Conservation (phyloP, 2,888 invertebrate genomes). For the Phytoseiulus persimilis region DNA sequence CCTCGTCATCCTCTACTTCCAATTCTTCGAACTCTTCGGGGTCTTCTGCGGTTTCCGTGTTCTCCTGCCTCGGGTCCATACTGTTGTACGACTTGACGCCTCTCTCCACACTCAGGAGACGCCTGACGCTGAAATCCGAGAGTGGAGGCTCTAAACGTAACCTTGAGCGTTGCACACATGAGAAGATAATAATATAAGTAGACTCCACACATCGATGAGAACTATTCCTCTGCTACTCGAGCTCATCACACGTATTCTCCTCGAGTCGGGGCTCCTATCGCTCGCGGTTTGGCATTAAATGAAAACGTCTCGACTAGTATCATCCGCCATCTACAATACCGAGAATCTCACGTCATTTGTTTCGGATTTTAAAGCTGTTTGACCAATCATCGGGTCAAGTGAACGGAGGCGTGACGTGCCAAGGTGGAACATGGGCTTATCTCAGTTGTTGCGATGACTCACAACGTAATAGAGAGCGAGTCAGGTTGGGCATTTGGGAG, state of each 20-base stretch:
- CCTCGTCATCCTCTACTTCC: constrained; percentile 1
- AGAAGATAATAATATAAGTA: too few species aligned
- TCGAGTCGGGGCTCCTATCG: too few species aligned
- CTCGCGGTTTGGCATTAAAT: too few species aligned
- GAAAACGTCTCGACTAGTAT: too few species aligned
- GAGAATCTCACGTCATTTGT: not conserved
- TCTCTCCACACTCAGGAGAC: constrained; percentile 15
- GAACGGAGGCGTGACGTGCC: not conserved
- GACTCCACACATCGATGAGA: too few species aligned
- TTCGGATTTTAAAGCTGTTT: not conserved
- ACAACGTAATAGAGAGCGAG: not conserved
- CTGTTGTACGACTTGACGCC: not conserved
- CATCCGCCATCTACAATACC: not conserved
- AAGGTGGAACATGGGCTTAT: not conserved
- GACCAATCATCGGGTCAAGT: not conserved
- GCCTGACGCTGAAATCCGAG: not conserved
- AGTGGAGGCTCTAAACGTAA: not conserved
- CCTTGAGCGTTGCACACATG: too few species aligned
- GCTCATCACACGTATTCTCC: too few species aligned
- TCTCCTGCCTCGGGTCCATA: not conserved
- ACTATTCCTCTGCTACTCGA: too few species aligned
- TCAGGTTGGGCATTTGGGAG: not conserved
- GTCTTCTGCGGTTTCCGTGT: not conserved
- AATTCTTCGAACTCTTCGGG: constrained; percentile 17
- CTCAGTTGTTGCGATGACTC: not conserved